A percentile compares a stretch with the other conserved stretches of the same genome.
phyloP scores from a whole-genome alignment of 2,113 vertebrate genomes.

The Oreochromis aureus region DNA sequence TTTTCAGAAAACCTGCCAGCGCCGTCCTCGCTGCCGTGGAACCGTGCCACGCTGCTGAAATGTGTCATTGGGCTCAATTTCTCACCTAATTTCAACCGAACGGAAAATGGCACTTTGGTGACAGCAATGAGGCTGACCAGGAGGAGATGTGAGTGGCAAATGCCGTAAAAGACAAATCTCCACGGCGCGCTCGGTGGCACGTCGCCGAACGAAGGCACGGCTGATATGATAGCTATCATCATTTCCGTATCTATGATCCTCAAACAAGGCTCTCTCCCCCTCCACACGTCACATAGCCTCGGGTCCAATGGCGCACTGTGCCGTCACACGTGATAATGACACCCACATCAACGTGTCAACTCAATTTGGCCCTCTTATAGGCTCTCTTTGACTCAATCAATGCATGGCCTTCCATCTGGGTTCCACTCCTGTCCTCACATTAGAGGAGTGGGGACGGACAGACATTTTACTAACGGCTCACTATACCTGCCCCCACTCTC shows the following conservation, averaged over 20 bases:
- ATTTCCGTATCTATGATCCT: constrained; percentile 21
- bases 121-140: constrained; percentile 20
- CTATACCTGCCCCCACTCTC: neutral
- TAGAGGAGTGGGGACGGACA: constrained; percentile 1
- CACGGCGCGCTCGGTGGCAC: neutral
- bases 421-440: constrained; percentile 50
- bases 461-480: neutral
- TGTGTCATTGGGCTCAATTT: constrained; percentile 53
- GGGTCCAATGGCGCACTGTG: constrained; percentile 34
- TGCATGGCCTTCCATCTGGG: constrained; percentile 57
- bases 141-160: neutral
- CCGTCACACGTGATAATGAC: constrained; percentile 62
- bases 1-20: constrained; percentile 40
- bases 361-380: constrained; percentile 57
- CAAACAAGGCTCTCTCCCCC: constrained; percentile 26
- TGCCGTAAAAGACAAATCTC: neutral
- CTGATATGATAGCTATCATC: constrained; percentile 9
- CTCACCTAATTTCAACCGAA: constrained; percentile 38
- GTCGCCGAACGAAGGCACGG: neutral
- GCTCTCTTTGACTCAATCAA: constrained; percentile 59
- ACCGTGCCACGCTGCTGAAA: constrained; percentile 10
- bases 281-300: constrained; percentile 8
- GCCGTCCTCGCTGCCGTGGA: constrained; percentile 26
- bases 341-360: constrained; percentile 64
- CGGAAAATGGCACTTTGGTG: neutral